Percentiles rank a stretch among this genome's conserved stretches.
Conservation (phyloP, 2,113 vertebrate species). For the Desmodus rotundus region DNA sequence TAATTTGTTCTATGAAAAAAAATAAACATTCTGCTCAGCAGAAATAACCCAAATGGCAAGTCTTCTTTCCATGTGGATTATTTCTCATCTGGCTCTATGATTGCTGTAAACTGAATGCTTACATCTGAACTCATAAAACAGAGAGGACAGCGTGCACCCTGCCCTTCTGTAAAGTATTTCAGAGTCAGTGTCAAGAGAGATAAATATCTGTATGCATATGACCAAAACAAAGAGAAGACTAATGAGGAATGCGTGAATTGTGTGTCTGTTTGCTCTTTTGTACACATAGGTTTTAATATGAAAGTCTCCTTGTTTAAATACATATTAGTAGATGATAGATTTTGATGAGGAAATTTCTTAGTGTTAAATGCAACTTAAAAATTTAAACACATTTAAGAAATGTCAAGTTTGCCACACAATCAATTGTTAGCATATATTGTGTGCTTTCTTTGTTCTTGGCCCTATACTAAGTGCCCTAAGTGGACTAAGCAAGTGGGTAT, state of each 20-base stretch:
- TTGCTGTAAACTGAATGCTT: constrained; percentile 42
- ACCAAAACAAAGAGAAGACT: neutral
- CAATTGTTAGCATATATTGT: neutral
- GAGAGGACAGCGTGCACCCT: neutral
- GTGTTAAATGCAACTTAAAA: neutral
- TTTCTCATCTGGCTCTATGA: constrained; percentile 54
- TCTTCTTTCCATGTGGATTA: constrained; percentile 47
- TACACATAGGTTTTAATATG: neutral
- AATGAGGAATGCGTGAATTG: neutral
- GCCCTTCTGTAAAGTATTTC: neutral
- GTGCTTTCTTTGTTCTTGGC: neutral
- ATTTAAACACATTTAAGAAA: neutral
- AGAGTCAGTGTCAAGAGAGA: neutral
- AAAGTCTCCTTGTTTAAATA: neutral
- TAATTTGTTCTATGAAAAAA: constrained; percentile 67
- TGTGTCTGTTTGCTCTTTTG: neutral
- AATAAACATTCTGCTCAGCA: constrained; percentile 62
- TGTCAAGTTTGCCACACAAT: neutral
- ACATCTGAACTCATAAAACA: constrained; percentile 30
- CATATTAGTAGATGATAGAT: neutral
- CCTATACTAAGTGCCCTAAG: neutral
- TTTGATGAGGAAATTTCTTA: neutral
- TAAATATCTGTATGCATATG: neutral
- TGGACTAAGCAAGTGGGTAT: neutral
- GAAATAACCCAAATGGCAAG: constrained; percentile 63